Conservation (phyloP, 2,888 invertebrate species). For the Melanchra persicariae region DNA sequence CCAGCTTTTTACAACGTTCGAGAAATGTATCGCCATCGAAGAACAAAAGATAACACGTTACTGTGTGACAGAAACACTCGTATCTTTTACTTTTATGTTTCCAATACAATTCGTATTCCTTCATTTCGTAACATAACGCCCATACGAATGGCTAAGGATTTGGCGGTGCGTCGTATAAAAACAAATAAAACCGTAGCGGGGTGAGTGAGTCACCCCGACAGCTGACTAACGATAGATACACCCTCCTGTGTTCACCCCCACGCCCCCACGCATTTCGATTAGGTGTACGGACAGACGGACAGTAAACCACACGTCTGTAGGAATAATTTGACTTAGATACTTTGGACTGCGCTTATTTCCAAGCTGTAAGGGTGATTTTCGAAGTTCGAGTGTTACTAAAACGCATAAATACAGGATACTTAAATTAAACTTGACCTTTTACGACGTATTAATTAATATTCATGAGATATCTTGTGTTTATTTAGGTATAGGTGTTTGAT, state of each 20-base stretch:
- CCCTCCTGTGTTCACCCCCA: slow-evolving; percentile 60
- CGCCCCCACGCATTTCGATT: slow-evolving; percentile 60
- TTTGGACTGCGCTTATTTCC: background rate
- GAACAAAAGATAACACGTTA: slow-evolving; percentile 31
- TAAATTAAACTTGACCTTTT: slow-evolving; percentile 69
- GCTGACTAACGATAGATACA: slow-evolving; percentile 66
- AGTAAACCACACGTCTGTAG: slow-evolving; percentile 3
- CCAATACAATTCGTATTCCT: slow-evolving; percentile 53
- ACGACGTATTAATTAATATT: slow-evolving; percentile 36
- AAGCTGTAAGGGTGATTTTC: background rate
- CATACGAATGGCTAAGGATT: slow-evolving; percentile 57
- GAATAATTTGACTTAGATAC: background rate
- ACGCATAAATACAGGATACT: slow-evolving; percentile 24
- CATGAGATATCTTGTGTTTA: slow-evolving; percentile 21
- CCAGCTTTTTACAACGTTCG: background rate
- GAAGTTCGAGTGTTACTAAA: background rate
- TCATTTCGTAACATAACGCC: slow-evolving; percentile 54
- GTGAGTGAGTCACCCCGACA: slow-evolving; percentile 66
- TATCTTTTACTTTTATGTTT: slow-evolving; percentile 41
- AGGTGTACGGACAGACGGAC: slow-evolving; percentile 38
- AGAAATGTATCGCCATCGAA: slow-evolving; percentile 28
- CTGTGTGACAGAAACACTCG: slow-evolving; percentile 23
- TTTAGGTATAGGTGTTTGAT: background rate
- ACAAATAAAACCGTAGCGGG: slow-evolving; percentile 65
- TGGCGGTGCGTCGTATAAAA: slow-evolving; percentile 68